Evolutionary conservation across 2,888 invertebrate species (phyloP), one percentile per base, ranked within the genome.

Genomic region (Tortricodes alternella): DNA sequence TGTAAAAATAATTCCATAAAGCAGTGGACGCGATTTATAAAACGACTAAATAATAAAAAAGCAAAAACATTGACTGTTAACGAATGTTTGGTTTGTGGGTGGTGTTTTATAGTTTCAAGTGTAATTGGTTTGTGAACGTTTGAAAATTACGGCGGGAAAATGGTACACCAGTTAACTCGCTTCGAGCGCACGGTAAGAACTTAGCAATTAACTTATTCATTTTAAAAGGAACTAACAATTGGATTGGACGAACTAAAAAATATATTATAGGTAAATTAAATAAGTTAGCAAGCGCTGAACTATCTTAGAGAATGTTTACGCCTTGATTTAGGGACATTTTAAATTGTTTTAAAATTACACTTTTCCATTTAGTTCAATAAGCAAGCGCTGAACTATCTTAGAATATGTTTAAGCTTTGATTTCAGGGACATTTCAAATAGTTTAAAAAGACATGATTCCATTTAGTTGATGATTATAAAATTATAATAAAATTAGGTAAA

Each of bases 141-240:
- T 81, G 76, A 83, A 75, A 76, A 77, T 66, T 74, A 74, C 73
- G 68, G 70, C 69, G 74, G 78, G 72, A 85, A 85, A 70, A 83
- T 85, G 83, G 74, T 78, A 69, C 72, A 70, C 73, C 70, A 69
- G 67, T 71, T 71, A 68, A 73, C 71, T 76, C 71, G 70, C 74
- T 76, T 76, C 73, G 74, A 74, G 73, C 75, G 76, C 71, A 78
- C 83, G 87, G 88, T 88, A 76, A 80, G 74, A 56, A 64, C 62
- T 59, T 58, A 56, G 37, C 55, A 39, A 66, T 63, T 43, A 66
- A 63, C 61, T n/a, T 53, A n/a, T 11, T 3, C 27, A 15, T 19
- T 24, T 19, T 9, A 24, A n/a, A 29, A 3, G 1, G 1, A 23
- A 23, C 23, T 23, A 23, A 23, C n/a, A n/a, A n/a, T n/a, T n/a